A percentile compares a stretch with the other conserved stretches of the same genome.
Conservation (phyloP, 2,113 vertebrate species). For the Callospermophilus lateralis region DNA sequence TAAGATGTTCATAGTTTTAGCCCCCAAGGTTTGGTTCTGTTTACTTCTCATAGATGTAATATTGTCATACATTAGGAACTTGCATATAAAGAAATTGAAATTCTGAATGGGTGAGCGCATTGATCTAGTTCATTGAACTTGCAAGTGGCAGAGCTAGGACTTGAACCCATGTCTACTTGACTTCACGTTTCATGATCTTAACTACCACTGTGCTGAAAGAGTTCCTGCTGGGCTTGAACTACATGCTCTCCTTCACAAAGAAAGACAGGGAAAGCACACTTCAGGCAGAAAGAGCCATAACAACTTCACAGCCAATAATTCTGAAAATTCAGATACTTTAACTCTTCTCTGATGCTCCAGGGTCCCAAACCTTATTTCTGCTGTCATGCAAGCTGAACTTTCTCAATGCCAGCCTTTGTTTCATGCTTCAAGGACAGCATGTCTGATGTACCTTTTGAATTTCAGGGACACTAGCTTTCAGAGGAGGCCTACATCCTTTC, state of each 20-base stretch:
- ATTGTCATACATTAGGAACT: neutral
- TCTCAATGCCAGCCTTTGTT: conserved; percentile 38
- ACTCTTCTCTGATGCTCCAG: neutral
- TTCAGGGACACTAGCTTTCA: conserved; percentile 11
- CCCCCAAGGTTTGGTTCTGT: neutral
- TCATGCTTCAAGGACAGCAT: neutral
- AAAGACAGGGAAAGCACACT: neutral
- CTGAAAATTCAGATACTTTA: conserved; percentile 19
- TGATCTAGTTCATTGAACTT: neutral
- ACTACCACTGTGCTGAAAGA: neutral
- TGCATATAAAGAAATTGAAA: neutral
- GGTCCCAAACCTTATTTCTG: neutral
- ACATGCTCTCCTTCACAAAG: neutral
- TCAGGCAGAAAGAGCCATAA: neutral
- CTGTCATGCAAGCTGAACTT: neutral
- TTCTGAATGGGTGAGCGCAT: neutral
- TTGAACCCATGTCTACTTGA: neutral
- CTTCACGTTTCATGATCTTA: neutral
- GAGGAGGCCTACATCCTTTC: neutral
- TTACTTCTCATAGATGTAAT: neutral
- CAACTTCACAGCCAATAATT: neutral
- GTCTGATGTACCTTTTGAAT: conserved; percentile 27
- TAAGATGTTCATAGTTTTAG: neutral
- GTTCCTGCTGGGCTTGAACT: neutral
- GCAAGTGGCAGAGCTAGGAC: neutral